These are phyloP conservation scores for Solen grandis DNA, from an alignment of 1,140 invertebrate species.

Conservation along the genomic window DNA sequence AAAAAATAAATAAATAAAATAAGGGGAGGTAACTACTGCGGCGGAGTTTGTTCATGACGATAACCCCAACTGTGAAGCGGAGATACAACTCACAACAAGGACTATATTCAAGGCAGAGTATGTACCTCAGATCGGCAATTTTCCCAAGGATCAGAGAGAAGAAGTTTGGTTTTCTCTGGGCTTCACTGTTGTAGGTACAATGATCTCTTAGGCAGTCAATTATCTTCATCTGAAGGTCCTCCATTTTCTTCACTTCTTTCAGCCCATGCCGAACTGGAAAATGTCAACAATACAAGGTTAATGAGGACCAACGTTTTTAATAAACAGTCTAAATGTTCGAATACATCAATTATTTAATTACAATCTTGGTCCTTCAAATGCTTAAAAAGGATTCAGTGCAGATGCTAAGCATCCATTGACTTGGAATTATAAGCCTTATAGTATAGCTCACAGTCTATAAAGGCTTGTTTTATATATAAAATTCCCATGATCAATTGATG, in stretches of 20 bases:
- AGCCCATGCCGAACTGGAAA: conserved; percentile 93
- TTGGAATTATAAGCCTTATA: not conserved
- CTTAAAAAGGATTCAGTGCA: not conserved
- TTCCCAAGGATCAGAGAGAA: conserved; percentile 95
- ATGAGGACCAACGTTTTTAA: not conserved
- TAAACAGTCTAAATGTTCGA: not conserved
- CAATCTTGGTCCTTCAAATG: not conserved
- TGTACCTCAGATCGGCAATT: conserved; percentile 88
- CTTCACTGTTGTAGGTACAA: conserved; percentile 95
- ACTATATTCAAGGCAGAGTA: no score
- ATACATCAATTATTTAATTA: not conserved
- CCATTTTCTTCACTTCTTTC: conserved; percentile 94
- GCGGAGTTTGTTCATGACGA: no score
- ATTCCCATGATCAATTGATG: no score
- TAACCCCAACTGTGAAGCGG: no score
- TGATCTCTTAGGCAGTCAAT: conserved; percentile 95
- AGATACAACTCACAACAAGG: no score
- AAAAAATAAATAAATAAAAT: no score
- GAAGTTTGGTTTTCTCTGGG: conserved; percentile 93
- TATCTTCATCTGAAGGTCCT: conserved; percentile 97
- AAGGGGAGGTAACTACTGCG: no score
- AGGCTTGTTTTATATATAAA: no score
- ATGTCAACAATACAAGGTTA: not conserved
- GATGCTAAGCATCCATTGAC: not conserved
- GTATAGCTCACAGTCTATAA: no score